Conservation (phyloP, 2,888 invertebrate species). For the Leucophenga montana region DNA sequence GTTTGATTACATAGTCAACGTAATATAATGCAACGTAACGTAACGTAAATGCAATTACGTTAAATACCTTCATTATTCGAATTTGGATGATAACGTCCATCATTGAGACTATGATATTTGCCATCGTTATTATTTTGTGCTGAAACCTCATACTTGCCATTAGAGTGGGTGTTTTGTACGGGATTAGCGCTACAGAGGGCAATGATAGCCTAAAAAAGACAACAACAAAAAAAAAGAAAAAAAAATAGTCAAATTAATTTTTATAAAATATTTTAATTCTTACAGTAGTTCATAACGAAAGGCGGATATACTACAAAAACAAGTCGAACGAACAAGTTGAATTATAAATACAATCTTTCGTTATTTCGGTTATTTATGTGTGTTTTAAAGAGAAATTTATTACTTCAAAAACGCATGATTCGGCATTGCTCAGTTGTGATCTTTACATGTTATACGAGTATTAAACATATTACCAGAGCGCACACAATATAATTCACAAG, state of each 20-base stretch:
- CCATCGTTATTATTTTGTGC: slow-evolving; percentile 57
- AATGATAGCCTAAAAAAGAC: slow-evolving; percentile 56
- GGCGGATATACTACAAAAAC: background rate
- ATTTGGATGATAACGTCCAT: slow-evolving; percentile 63
- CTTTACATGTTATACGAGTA: background rate
- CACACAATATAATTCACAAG: too few relatives aligned
- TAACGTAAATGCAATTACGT: slow-evolving; percentile 39
- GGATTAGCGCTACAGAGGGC: slow-evolving; percentile 61
- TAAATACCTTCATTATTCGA: slow-evolving; percentile 67
- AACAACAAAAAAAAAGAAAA: slow-evolving; percentile 29
- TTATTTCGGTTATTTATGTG: too few relatives aligned
- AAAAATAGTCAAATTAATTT: background rate
- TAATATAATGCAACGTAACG: slow-evolving; percentile 22
- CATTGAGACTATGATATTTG: slow-evolving; percentile 58
- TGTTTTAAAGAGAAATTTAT: too few relatives aligned
- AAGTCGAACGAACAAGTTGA: background rate
- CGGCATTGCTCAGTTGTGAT: background rate
- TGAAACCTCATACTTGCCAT: slow-evolving; percentile 70
- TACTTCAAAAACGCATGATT: too few relatives aligned
- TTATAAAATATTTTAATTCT: slow-evolving; percentile 14
- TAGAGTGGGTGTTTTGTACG: slow-evolving; percentile 44
- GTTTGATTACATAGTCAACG: slow-evolving; percentile 25
- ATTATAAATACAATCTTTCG: background rate
- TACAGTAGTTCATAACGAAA: background rate
- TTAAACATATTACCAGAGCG: too few relatives aligned